phyloP scores from a whole-genome alignment of 2,888 invertebrate species.

The Caenorhabditis panamensis region DNA sequence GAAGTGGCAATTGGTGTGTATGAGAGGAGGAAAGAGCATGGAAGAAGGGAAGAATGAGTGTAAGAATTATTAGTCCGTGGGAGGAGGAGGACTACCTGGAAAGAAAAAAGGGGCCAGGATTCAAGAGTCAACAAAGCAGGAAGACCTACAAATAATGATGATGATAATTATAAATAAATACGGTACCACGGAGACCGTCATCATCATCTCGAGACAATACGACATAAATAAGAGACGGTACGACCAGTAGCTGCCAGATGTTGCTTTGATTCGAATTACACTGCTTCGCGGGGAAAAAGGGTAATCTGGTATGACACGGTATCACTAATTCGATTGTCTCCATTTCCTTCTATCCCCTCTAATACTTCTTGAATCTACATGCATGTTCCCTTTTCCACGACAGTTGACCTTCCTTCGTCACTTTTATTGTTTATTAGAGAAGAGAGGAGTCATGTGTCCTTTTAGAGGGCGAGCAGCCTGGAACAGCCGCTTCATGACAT shows the following conservation, averaged over 20 bases:
- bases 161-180: constrained; percentile 18
- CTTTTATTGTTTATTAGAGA: constrained; percentile 53
- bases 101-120: too few relatives aligned
- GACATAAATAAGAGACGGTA: constrained; percentile 50
- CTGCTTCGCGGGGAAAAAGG: too few relatives aligned
- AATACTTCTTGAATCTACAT: not conserved
- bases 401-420: constrained; percentile 49
- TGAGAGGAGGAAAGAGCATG: constrained; percentile 11
- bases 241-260: constrained; percentile 30
- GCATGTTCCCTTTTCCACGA: not conserved
- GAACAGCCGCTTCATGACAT: constrained; percentile 14
- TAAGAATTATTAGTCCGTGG: not conserved
- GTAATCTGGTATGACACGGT: constrained; percentile 45
- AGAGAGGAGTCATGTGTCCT: constrained; percentile 27
- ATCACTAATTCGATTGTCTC: constrained; percentile 1
- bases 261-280: constrained; percentile 53
- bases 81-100: too few relatives aligned
- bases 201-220: constrained; percentile 46
- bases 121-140: too few relatives aligned
- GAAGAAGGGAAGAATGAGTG: constrained; percentile 12
- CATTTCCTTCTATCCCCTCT: constrained; percentile 2
- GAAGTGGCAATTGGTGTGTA: constrained; percentile 38
- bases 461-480: constrained; percentile 27
- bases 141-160: too few relatives aligned
- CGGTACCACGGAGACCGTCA: constrained; percentile 22